phyloP scores from a whole-genome alignment of 2,888 invertebrate species.

The Pristionchus exspectatus region DNA sequence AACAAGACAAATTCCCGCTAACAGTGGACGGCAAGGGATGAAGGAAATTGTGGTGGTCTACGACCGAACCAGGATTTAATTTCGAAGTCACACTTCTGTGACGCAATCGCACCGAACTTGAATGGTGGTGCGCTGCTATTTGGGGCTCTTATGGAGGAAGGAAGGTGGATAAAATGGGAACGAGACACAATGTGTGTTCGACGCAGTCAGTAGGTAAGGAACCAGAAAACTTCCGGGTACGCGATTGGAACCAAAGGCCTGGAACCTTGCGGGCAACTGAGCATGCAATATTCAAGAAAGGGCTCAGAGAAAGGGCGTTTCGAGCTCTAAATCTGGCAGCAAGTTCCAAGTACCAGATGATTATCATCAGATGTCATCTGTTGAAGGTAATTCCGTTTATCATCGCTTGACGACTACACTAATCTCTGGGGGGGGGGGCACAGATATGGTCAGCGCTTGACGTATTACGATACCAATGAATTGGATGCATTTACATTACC shows the following conservation, averaged over 20 bases:
- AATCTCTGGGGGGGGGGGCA: too few species aligned
- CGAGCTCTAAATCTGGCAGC: background rate
- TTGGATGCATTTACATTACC: too few species aligned
- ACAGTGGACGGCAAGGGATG: too few species aligned
- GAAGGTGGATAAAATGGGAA: background rate
- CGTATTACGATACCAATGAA: too few species aligned
- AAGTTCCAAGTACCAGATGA: background rate
- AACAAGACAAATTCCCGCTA: too few species aligned
- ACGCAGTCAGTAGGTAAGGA: background rate
- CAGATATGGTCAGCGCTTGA: too few species aligned
- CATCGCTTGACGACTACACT: too few species aligned
- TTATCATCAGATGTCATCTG: background rate
- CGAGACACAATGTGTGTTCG: background rate
- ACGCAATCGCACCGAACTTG: background rate
- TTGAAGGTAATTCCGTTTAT: background rate
- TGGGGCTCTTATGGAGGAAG: background rate
- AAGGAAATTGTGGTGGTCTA: background rate
- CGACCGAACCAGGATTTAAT: background rate
- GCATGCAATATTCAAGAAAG: background rate
- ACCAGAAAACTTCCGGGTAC: conserved; percentile 20
- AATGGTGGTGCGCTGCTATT: background rate
- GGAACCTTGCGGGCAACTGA: conserved; percentile 1
- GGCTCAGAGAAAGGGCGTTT: background rate
- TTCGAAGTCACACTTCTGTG: background rate
- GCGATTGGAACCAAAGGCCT: background rate